Conservation (phyloP, 2,888 invertebrate species). For the Dastarcus helophoroides region DNA sequence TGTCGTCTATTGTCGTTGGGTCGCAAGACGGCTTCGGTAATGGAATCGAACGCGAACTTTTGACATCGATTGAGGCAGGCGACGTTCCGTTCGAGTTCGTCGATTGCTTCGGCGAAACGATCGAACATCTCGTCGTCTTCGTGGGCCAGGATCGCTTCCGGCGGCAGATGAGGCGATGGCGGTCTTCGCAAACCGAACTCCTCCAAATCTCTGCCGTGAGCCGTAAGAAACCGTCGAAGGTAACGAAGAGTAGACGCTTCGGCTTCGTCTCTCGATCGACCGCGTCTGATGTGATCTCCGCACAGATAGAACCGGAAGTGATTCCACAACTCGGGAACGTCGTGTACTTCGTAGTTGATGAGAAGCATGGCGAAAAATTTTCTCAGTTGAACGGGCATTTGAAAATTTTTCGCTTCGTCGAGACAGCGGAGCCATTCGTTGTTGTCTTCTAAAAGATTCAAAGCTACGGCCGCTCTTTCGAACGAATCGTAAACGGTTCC, state of each 20-base stretch:
- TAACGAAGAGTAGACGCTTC: background rate
- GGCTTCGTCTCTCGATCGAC: background rate
- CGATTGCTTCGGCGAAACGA: background rate
- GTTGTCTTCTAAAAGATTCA: constrained; percentile 1
- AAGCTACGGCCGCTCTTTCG: background rate
- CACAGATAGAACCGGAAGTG: background rate
- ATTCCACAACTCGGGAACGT: background rate
- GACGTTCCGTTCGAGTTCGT: background rate
- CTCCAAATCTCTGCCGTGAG: background rate
- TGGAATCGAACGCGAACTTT: background rate
- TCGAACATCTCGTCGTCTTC: constrained; percentile 1
- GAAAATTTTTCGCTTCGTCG: background rate
- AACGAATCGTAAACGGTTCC: constrained; percentile 15
- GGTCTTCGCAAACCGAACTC: no score
- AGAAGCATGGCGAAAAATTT: background rate
- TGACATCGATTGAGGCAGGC: background rate
- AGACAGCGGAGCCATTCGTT: background rate
- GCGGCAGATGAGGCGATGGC: no score
- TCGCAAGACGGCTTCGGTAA: background rate
- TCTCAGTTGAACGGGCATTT: background rate
- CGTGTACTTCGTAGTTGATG: background rate
- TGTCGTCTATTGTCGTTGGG: background rate
- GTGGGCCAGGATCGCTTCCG: background rate
- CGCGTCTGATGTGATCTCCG: background rate
- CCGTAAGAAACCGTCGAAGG: background rate